phyloP scores from a whole-genome alignment of 2,113 vertebrate species.

The Ailurus styani region DNA sequence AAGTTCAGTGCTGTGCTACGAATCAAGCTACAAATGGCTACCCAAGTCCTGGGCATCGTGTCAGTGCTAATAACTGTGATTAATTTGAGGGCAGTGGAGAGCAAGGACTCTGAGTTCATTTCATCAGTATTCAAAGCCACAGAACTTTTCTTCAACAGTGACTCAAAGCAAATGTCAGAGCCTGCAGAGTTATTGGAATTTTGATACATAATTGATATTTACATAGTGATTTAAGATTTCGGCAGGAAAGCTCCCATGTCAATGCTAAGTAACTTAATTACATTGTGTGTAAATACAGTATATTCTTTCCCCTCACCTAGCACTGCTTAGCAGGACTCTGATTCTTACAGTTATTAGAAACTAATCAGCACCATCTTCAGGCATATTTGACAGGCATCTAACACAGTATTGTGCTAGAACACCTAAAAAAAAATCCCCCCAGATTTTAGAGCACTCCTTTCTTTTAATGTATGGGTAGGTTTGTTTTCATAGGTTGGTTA shows the following conservation, averaged over 20 bases:
- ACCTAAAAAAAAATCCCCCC: neutral
- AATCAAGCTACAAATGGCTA: neutral
- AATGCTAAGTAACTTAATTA: neutral
- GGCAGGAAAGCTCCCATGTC: neutral
- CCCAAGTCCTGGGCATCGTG: neutral
- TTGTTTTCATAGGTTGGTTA: neutral
- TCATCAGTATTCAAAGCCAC: neutral
- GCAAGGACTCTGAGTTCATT: neutral
- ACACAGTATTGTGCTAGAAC: neutral
- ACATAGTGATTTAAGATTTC: neutral
- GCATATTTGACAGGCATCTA: neutral
- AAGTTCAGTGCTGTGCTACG: neutral
- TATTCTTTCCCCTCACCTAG: neutral
- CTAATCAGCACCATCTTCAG: neutral
- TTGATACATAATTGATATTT: neutral
- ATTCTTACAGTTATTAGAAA: neutral
- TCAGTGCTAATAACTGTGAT: too few relatives aligned
- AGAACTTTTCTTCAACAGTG: neutral
- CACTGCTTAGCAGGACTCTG: neutral
- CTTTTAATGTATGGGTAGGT: neutral
- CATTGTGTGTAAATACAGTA: neutral
- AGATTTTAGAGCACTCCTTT: neutral
- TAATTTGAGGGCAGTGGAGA: neutral
- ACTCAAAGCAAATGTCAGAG: neutral
- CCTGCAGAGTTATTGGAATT: neutral